Base-by-base conservation (phyloP, 2,797 vertebrate species). In the Megaceryle alcyon region DNA sequence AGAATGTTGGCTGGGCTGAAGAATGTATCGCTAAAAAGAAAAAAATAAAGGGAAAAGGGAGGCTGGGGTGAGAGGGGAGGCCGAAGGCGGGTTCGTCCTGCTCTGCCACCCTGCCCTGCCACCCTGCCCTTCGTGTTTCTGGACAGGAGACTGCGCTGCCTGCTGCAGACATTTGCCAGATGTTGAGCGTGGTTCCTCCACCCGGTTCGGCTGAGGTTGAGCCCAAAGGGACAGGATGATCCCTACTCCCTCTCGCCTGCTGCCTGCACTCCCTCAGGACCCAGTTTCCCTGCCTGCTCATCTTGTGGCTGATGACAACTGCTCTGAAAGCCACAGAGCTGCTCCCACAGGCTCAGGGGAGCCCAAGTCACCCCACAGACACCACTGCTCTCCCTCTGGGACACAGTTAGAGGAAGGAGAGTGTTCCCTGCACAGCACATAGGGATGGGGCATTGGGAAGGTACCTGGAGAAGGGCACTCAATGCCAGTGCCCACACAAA, bases 1-100 rank as follows among this genome's bases (percentile, higher is more conserved):
- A 92, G 95, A 96, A 97, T 96, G 96, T 93, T 97, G 88, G 94
- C 96, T 96, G 94, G 89, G 85, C 94, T 93, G 71, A 88, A 94
- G 93, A 96, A 96, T 94, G 90, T 49, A 15, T 3, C 10, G 25
- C 89, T 72, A 37, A 72, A 48, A 43, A 51, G 65, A 10, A 29
- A 16, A 29, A 69, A 71, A 41, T 28, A 53, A 69, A 71, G 41
- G 77, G 70, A 48, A n/a, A 60, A 60, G 82, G 69, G 96, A 94
- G 90, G 91, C 89, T 26, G 78, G 87, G 82, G 48, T 85, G 86
- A 94, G 86, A 16, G 17, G 23, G 61, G 65, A 93, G 92, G 86
- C 93, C 82, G 9, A 63, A 66, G 86, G 72, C 53, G 82, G 80
- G 41, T 28, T 39, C 10, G 39, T 43, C 49, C 66, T 20, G 84